These are phyloP conservation scores for Patella caerulea DNA, from an alignment of 2,888 invertebrate genomes.

Conservation along the genomic window DNA sequence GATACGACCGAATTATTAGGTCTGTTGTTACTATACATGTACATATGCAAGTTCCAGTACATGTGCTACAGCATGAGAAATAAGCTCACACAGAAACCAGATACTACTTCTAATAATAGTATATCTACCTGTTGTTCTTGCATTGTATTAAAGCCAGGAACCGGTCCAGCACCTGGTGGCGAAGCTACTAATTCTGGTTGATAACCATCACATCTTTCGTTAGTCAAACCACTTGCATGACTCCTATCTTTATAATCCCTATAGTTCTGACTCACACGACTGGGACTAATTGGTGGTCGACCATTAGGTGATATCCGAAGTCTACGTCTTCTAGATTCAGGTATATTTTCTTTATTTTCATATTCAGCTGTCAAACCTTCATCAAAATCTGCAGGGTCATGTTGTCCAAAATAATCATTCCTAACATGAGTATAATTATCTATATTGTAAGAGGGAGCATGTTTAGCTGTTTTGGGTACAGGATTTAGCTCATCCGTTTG, in stretches of 20 bases:
- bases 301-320: background rate
- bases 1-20: too few relatives aligned
- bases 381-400: constrained; percentile 36
- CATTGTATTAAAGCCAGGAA: constrained; percentile 58
- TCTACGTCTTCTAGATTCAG: background rate
- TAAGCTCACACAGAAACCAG: background rate
- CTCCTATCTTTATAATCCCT: background rate
- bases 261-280: background rate
- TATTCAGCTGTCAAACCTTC: constrained; percentile 38
- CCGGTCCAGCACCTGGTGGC: constrained; percentile 49
- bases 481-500: constrained; percentile 22
- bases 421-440: constrained; percentile 21
- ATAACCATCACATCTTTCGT: background rate
- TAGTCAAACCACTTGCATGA: background rate
- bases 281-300: background rate
- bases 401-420: constrained; percentile 5
- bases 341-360: constrained; percentile 3
- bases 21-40: too few relatives aligned
- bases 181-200: constrained; percentile 12
- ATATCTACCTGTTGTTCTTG: constrained; percentile 60
- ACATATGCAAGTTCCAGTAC: too few relatives aligned
- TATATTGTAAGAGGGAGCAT: constrained; percentile 32
- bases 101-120: background rate
- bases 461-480: constrained; percentile 32
- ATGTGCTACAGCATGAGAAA: too few relatives aligned